These are phyloP conservation scores for Microplitis manilae DNA, from an alignment of 2,888 invertebrate genomes.

Conservation along the genomic window DNA sequence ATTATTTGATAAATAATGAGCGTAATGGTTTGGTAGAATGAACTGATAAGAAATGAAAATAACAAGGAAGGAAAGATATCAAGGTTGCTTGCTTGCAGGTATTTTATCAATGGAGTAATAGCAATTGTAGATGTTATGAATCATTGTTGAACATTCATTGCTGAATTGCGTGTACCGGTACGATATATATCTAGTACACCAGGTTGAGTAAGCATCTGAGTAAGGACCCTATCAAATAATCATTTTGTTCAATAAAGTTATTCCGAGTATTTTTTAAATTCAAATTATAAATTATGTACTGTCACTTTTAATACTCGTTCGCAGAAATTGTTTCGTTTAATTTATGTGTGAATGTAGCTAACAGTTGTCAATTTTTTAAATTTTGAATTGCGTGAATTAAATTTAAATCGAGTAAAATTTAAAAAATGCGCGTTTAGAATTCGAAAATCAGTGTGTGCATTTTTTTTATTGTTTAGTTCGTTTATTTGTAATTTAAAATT, in stretches of 20 bases:
- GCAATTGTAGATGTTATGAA: not conserved
- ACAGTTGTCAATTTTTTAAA: too few relatives aligned
- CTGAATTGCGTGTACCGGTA: not conserved
- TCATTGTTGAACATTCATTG: constrained; percentile 1
- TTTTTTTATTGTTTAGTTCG: too few relatives aligned
- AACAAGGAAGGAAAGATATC: not conserved
- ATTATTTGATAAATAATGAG: not conserved
- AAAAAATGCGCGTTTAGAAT: too few relatives aligned
- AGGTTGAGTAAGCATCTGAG: not conserved
- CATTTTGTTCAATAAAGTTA: not conserved
- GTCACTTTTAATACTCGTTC: too few relatives aligned
- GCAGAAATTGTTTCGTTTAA: too few relatives aligned
- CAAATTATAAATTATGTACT: not conserved
- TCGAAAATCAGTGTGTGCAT: too few relatives aligned
- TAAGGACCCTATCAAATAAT: not conserved
- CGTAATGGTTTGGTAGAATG: not conserved
- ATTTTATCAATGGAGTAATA: not conserved
- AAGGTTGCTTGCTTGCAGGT: not conserved
- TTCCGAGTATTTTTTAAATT: not conserved
- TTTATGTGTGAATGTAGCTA: too few relatives aligned
- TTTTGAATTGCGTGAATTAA: too few relatives aligned
- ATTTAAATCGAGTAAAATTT: too few relatives aligned
- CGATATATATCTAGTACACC: not conserved
- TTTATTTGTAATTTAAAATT: not conserved
- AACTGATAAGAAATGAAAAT: not conserved